Evolutionary conservation across 2,888 invertebrate genomes (phyloP).

Genomic region (Amiota mariae): DNA sequence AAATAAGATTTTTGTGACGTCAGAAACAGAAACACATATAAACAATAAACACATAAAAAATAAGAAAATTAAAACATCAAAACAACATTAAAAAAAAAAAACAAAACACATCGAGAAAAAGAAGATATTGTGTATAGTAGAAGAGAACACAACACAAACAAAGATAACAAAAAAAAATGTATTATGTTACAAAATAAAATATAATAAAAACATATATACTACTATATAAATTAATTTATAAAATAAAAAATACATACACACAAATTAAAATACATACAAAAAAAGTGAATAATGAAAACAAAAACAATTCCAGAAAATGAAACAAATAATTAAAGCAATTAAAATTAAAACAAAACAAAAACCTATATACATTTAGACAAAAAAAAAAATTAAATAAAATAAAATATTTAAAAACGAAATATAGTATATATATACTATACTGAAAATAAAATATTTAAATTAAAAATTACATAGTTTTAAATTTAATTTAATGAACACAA

Average conservation of each 20-base stretch:
- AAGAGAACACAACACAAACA: constrained; percentile 33
- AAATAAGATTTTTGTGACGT: constrained; percentile 73
- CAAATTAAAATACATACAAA: constrained; percentile 9
- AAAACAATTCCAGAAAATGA: constrained; percentile 23
- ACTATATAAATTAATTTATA: neutral
- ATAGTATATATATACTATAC: no score
- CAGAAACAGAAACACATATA: constrained; percentile 64
- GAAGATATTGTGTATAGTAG: constrained; percentile 27
- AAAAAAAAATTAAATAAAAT: no score
- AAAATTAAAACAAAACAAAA: neutral
- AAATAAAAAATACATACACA: constrained; percentile 31
- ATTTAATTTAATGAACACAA: constrained; percentile 22
- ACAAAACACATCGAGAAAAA: constrained; percentile 27
- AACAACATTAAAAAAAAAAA: constrained; percentile 41
- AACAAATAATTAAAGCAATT: constrained; percentile 27
- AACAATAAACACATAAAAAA: constrained; percentile 42
- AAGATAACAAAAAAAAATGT: constrained; percentile 28
- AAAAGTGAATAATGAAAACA: constrained; percentile 21
- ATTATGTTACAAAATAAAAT: constrained; percentile 13
- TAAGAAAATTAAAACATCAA: no score
- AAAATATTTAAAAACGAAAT: constrained; percentile 38
- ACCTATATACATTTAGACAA: neutral
- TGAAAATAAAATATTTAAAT: constrained; percentile 11
- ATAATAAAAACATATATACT: constrained; percentile 32
- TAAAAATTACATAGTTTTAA: constrained; percentile 33